Conservation (phyloP, 1,140 invertebrate genomes). For the Trypoxylus dichotomus region DNA sequence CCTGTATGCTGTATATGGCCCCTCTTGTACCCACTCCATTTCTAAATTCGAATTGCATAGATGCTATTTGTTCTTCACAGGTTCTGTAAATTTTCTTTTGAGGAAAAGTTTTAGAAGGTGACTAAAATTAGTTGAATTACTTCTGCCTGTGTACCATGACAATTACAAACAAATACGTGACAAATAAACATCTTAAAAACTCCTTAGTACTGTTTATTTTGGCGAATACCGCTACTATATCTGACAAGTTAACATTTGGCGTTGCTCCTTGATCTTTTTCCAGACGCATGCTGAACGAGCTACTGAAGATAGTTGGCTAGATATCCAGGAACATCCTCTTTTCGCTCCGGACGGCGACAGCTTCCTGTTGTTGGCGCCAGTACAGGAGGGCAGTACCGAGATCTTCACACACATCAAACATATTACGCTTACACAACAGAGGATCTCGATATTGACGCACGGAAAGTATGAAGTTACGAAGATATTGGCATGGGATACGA, state of each 20-base stretch:
- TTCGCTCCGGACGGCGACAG: conserved; percentile 81
- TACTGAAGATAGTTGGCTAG: conserved; percentile 80
- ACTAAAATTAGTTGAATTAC: too few species aligned
- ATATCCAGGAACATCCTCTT: conserved; percentile 79
- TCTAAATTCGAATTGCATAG: too few species aligned
- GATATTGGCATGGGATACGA: conserved; percentile 85
- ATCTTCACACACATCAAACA: conserved; percentile 89
- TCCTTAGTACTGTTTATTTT: too few species aligned
- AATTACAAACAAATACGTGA: too few species aligned
- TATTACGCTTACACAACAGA: conserved; percentile 77
- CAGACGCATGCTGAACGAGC: conserved; percentile 79
- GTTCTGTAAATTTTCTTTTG: too few species aligned
- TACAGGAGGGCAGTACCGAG: conserved; percentile 78
- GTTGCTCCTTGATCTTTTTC: conserved; percentile 40
- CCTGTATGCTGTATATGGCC: too few species aligned
- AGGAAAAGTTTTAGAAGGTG: too few species aligned
- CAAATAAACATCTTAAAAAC: too few species aligned
- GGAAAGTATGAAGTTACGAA: conserved; percentile 82
- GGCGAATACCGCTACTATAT: too few species aligned
- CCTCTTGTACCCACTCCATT: too few species aligned
- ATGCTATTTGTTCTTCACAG: too few species aligned
- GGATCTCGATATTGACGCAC: conserved; percentile 83
- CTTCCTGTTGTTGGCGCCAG: conserved; percentile 79
- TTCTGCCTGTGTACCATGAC: too few species aligned
- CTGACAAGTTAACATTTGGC: neutral